Conservation (phyloP, 64 coral and sea anemone genomes). For the Catalaphyllia jardinei region DNA sequence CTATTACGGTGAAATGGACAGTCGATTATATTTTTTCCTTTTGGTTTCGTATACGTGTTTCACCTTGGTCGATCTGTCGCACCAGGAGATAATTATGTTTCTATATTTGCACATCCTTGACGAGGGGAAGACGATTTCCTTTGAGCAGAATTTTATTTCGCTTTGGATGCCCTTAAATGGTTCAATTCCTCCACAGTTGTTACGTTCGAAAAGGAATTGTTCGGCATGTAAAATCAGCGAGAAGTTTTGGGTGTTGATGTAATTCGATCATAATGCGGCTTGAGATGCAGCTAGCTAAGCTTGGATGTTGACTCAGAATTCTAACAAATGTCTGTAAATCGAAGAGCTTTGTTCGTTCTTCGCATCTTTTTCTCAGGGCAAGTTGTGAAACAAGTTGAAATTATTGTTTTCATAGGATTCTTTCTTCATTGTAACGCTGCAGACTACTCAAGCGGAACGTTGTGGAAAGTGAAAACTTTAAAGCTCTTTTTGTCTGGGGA, state of each 20-base stretch:
- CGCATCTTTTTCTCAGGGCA: neutral
- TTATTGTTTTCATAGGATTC: neutral
- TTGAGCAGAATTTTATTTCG: neutral
- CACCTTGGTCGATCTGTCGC: neutral
- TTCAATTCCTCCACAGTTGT: neutral
- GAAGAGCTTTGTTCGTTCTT: neutral
- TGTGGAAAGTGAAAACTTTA: slow-evolving; percentile 17
- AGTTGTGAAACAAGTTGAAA: neutral
- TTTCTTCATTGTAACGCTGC: neutral
- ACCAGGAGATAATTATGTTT: slow-evolving; percentile 20
- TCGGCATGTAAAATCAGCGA: neutral
- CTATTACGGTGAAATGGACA: slow-evolving; percentile 28
- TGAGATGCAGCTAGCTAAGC: neutral
- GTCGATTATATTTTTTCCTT: neutral
- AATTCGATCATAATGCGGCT: slow-evolving; percentile 18
- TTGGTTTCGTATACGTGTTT: neutral
- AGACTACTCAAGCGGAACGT: neutral
- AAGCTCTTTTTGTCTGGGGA: neutral
- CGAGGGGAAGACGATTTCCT: neutral
- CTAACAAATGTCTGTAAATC: neutral
- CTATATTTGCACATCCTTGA: slow-evolving; percentile 27
- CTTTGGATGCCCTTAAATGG: neutral
- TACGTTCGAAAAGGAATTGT: neutral
- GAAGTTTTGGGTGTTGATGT: slow-evolving; percentile 23
- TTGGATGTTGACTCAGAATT: slow-evolving; percentile 6